Evolutionary conservation across 1,140 invertebrate genomes (phyloP).

Genomic region (Heliothis subflexa): DNA sequence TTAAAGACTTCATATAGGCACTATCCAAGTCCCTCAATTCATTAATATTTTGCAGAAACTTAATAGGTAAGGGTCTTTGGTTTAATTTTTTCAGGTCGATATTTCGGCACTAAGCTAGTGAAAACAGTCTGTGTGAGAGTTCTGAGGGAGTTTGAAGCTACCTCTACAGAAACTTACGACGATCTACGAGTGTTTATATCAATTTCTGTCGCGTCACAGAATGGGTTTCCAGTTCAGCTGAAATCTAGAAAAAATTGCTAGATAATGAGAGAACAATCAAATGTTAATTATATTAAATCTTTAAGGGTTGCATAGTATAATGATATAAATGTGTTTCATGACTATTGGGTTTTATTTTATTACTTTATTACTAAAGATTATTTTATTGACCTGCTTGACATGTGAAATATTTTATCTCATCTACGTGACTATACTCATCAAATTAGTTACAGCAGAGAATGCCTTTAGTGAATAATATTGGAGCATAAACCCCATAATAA

Average conservation of each 20-base stretch:
- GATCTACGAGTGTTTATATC: constrained; percentile 63
- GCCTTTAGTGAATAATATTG: no score
- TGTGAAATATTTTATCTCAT: no score
- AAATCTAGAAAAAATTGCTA: constrained; percentile 48
- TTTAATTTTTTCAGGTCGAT: constrained; percentile 60
- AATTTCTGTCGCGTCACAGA: constrained; percentile 62
- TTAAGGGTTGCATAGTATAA: background rate
- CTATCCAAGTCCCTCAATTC: no score
- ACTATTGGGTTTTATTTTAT: background rate
- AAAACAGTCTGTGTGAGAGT: constrained; percentile 67
- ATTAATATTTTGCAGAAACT: no score
- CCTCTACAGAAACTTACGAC: constrained; percentile 59
- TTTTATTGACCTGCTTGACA: no score
- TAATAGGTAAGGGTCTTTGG: background rate
- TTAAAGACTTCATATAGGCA: no score
- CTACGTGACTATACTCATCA: no score
- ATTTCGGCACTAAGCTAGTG: constrained; percentile 67
- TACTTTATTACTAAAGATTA: background rate
- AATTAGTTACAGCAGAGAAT: no score
- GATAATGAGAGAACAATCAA: constrained; percentile 34
- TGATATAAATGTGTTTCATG: background rate
- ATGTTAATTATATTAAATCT: background rate
- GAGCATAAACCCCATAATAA: no score
- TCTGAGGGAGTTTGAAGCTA: constrained; percentile 63
- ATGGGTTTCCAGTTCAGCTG: constrained; percentile 61